phyloP scores from a whole-genome alignment of 2,888 invertebrate species.

The Protophormia terraenovae region DNA sequence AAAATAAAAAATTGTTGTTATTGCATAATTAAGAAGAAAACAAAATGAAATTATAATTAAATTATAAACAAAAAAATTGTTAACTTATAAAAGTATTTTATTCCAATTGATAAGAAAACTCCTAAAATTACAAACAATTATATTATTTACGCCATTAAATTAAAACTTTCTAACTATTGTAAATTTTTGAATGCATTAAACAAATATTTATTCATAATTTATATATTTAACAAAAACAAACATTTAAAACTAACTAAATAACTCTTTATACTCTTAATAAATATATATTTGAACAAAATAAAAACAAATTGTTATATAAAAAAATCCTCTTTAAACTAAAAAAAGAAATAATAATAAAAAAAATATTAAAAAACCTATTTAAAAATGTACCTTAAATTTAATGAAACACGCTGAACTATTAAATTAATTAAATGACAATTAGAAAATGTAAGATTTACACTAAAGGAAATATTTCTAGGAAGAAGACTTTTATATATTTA shows the following conservation, averaged over 20 bases:
- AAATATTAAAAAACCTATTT: slow-evolving; percentile 14
- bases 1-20: slow-evolving; percentile 54
- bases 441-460: not conserved
- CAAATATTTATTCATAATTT: slow-evolving; percentile 53
- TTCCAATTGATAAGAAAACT: slow-evolving; percentile 51
- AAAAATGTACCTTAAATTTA: slow-evolving; percentile 39
- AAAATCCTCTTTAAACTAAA: slow-evolving; percentile 29
- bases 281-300: slow-evolving; percentile 37
- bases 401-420: slow-evolving; percentile 33
- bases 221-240: slow-evolving; percentile 21
- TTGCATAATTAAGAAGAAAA: slow-evolving; percentile 40
- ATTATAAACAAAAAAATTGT: slow-evolving; percentile 49
- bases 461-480: slow-evolving; percentile 34
- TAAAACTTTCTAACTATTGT: slow-evolving; percentile 28
- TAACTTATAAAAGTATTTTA: slow-evolving; percentile 49
- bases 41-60: slow-evolving; percentile 50
- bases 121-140: slow-evolving; percentile 29
- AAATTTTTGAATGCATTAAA: slow-evolving; percentile 39
- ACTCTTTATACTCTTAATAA: slow-evolving; percentile 52
- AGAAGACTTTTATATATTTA: not conserved
- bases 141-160: slow-evolving; percentile 50
- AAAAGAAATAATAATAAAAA: slow-evolving; percentile 24
- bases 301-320: slow-evolving; percentile 48
- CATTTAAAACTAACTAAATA: slow-evolving; percentile 38
- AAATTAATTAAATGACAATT: not conserved